Evolutionary conservation across 2,113 vertebrate species (phyloP).

Genomic region (Ctenodactylus gundi): DNA sequence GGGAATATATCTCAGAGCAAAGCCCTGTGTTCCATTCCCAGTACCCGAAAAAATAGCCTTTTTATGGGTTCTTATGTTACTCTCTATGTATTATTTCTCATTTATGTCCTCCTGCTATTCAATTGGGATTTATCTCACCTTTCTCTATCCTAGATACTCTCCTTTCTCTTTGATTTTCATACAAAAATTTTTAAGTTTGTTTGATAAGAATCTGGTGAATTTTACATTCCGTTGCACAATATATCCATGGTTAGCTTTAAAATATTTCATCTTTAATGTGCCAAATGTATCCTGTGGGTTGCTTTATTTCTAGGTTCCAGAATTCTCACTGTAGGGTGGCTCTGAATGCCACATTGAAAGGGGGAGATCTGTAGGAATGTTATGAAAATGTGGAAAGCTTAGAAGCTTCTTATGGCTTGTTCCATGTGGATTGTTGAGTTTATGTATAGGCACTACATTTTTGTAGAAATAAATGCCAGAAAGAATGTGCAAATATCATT

Average conservation of each 20-base stretch:
- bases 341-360: conserved; percentile 17
- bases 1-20: too few relatives aligned
- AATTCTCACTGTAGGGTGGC: not conserved
- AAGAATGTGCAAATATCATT: conserved; percentile 44
- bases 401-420: conserved; percentile 9
- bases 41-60: too few relatives aligned
- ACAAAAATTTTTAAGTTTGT: not conserved
- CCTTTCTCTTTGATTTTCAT: not conserved
- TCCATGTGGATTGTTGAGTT: not conserved
- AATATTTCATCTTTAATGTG: not conserved
- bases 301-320: conserved; percentile 9
- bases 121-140: too few relatives aligned
- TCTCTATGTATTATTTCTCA: too few relatives aligned
- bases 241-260: not conserved
- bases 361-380: not conserved
- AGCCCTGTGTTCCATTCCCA: too few relatives aligned
- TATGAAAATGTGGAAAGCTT: conserved; percentile 16
- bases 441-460: conserved; percentile 24
- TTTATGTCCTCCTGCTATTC: not conserved
- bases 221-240: not conserved
- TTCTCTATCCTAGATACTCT: too few relatives aligned
- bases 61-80: too few relatives aligned
- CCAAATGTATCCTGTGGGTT: not conserved
- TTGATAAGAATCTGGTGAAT: not conserved
- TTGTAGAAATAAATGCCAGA: conserved; percentile 39